These are phyloP conservation scores for Arctopsyche grandis DNA, from an alignment of 1,140 invertebrate species.

Conservation along the genomic window DNA sequence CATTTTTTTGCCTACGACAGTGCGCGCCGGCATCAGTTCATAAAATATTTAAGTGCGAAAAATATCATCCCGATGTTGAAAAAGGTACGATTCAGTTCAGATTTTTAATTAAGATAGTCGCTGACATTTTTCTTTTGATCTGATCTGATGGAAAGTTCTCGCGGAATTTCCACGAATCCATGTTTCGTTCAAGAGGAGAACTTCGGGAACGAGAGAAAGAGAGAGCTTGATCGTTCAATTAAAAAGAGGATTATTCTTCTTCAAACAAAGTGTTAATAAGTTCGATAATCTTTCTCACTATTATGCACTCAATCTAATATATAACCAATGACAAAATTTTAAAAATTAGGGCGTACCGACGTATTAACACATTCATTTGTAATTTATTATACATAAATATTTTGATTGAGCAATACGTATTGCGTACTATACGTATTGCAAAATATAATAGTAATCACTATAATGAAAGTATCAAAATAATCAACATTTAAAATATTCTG, in stretches of 20 bases:
- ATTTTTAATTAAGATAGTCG: constrained; percentile 31
- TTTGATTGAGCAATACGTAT: no score
- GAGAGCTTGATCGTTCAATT: background rate
- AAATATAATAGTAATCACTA: no score
- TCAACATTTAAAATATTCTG: no score
- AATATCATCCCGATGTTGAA: constrained; percentile 5
- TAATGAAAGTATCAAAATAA: no score
- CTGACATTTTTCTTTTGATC: constrained; percentile 26
- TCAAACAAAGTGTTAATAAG: constrained; percentile 22
- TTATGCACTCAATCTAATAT: background rate
- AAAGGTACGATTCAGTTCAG: constrained; percentile 11
- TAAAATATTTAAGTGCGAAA: constrained; percentile 20
- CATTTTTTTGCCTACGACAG: no score
- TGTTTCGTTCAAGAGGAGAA: background rate
- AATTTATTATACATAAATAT: no score
- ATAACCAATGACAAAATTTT: no score
- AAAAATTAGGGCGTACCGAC: no score
- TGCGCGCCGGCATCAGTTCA: background rate
- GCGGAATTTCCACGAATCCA: background rate
- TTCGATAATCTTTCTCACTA: background rate
- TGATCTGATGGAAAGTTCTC: constrained; percentile 23
- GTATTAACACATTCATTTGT: no score
- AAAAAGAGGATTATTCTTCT: constrained; percentile 26
- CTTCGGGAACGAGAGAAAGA: background rate
- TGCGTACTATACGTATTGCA: no score